These are phyloP conservation scores for Phaenicophaeus curvirostris DNA, from an alignment of 2,797 vertebrate species.

Conservation along the genomic window DNA sequence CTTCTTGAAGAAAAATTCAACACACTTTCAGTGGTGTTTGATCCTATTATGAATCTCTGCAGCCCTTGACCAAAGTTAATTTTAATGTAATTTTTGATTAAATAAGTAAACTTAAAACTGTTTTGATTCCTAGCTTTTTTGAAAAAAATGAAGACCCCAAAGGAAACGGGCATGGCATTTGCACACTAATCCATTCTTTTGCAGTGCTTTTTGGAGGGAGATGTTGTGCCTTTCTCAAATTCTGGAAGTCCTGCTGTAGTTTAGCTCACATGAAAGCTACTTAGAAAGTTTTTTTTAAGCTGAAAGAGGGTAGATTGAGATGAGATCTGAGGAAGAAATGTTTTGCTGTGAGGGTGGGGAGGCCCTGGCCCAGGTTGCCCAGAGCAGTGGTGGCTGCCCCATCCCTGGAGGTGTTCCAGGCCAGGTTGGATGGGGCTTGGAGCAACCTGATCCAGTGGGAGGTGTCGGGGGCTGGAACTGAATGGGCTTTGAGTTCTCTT, in stretches of 20 bases:
- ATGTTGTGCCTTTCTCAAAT: neutral
- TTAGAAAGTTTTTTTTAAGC: neutral
- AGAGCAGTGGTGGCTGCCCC: no score
- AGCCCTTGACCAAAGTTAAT: neutral
- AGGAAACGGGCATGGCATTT: neutral
- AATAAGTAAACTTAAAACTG: neutral
- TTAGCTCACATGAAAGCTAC: neutral
- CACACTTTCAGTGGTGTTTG: neutral
- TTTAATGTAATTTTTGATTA: neutral
- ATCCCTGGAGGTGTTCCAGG: no score
- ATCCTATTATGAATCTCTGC: neutral
- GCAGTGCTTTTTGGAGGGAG: neutral
- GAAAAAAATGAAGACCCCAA: neutral
- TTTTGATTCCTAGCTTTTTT: neutral
- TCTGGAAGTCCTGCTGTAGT: neutral
- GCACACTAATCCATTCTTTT: neutral
- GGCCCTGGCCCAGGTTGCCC: no score
- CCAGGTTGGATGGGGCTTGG: no score
- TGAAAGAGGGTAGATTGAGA: no score
- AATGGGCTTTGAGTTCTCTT: no score
- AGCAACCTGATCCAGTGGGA: no score
- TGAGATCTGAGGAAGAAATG: no score
- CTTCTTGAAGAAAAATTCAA: constrained; percentile 1
- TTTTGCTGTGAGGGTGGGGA: no score
- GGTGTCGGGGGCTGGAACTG: no score